A percentile compares a stretch with the other conserved stretches of the same genome.
Evolutionary conservation across 2,113 vertebrate species (phyloP).

Genomic region (Ailuropoda melanoleuca): DNA sequence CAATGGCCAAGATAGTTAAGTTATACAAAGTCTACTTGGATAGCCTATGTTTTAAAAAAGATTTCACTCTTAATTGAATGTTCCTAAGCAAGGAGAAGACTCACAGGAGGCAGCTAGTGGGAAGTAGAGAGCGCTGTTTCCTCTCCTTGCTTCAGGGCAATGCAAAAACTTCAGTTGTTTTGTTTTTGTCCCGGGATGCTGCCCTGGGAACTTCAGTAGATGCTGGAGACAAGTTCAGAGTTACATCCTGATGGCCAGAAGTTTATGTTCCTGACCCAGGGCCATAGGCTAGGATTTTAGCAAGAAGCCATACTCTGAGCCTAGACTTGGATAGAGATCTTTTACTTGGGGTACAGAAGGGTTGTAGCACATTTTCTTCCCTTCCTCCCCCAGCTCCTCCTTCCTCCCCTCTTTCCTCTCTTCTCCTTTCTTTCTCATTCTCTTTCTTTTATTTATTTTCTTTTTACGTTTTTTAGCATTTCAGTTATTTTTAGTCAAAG

Average conservation of each 20-base stretch:
- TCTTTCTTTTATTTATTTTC: neutral
- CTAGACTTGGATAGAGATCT: neutral
- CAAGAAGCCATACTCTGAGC: neutral
- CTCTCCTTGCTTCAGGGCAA: neutral
- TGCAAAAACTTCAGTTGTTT: neutral
- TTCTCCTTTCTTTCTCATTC: neutral
- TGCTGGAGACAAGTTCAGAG: neutral
- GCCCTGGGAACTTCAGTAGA: neutral
- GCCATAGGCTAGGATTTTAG: neutral
- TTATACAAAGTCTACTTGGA: neutral
- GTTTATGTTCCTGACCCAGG: neutral
- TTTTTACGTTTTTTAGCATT: constrained; percentile 25
- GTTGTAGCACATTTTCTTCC: neutral
- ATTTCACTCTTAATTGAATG: neutral
- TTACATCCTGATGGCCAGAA: neutral
- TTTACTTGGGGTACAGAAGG: neutral
- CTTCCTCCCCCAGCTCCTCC: neutral
- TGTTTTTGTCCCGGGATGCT: neutral
- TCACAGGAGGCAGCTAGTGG: neutral
- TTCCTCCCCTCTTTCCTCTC: no score
- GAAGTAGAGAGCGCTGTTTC: neutral
- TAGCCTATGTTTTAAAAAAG: neutral
- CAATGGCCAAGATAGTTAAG: neutral
- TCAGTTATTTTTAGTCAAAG: constrained; percentile 73
- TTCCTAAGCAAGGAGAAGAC: neutral